A percentile compares a stretch with the other conserved stretches of the same genome.
phyloP scores from a whole-genome alignment of 30 jellyfish, hydroid and myxozoan genomes.

The Clytia hemisphaerica region DNA sequence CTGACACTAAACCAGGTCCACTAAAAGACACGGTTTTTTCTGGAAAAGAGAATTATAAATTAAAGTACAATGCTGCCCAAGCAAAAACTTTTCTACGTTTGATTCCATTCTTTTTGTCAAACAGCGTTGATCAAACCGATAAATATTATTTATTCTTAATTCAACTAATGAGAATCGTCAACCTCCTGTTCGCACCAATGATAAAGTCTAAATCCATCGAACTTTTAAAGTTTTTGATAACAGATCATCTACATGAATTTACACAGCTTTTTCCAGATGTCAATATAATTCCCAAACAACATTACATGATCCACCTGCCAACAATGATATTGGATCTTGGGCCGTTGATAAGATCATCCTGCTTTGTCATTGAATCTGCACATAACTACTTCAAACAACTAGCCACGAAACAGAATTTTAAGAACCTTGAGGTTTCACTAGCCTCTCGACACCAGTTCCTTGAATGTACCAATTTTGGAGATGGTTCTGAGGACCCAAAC shows the following conservation, averaged over 20 bases:
- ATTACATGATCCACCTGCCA: conserved; percentile 20
- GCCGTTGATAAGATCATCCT: conserved; percentile 25
- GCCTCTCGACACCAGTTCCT: conserved; percentile 10
- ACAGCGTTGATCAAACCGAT: not conserved
- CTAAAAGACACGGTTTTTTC: conserved; percentile 9
- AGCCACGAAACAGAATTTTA: conserved; percentile 18
- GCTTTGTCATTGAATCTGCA: conserved; percentile 18
- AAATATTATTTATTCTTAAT: not conserved
- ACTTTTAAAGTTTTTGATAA: not conserved
- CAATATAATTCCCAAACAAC: conserved; percentile 21
- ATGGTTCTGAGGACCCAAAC: not conserved
- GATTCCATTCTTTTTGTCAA: conserved; percentile 9
- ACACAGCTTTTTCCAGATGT: conserved; percentile 1
- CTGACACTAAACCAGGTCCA: conserved; percentile 22
- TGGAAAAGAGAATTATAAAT: conserved; percentile 24
- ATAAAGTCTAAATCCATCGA: not conserved
- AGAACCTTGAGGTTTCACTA: not conserved
- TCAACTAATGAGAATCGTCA: not conserved
- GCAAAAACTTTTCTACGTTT: conserved; percentile 13
- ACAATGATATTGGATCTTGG: not conserved
- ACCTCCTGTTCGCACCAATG: conserved; percentile 8
- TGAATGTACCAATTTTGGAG: conserved; percentile 19
- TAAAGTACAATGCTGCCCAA: conserved; percentile 25
- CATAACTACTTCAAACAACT: conserved; percentile 11
- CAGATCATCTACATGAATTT: conserved; percentile 15